Evolutionary conservation across 2,113 vertebrate genomes (phyloP).

Genomic region (Heterotilapia buettikoferi): DNA sequence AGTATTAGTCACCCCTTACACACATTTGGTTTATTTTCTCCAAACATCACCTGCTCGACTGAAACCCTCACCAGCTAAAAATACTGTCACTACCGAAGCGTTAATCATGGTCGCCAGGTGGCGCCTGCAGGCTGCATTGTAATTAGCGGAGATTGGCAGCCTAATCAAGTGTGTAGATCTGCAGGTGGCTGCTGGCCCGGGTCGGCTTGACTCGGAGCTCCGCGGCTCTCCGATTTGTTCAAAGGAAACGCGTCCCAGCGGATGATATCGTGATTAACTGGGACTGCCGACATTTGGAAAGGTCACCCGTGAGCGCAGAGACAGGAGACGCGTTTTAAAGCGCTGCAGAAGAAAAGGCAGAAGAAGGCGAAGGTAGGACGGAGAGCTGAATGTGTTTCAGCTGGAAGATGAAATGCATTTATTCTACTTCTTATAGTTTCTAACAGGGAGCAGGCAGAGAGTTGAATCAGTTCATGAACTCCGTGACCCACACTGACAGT

Average conservation of each 20-base stretch:
- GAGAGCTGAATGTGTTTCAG: not conserved
- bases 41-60: not conserved
- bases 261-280: not conserved
- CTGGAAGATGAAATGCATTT: rapidly evolving
- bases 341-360: not conserved
- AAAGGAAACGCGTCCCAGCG: not conserved
- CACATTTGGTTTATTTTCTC: not conserved
- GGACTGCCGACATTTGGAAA: not conserved
- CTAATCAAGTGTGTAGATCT: slow-evolving; percentile 18
- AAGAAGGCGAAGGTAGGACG: not conserved
- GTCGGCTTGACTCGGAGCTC: not conserved
- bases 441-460: not conserved
- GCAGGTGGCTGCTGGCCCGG: slow-evolving; percentile 19
- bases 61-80: not conserved
- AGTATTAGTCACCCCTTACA: not conserved
- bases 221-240: not conserved
- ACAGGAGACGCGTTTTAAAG: not conserved
- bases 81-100: not conserved
- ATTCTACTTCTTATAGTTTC: rapidly evolving
- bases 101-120: slow-evolving; percentile 23
- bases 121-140: slow-evolving; percentile 26
- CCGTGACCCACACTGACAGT: not conserved
- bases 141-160: slow-evolving; percentile 35
- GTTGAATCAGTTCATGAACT: slow-evolving; percentile 16
- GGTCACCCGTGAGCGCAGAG: not conserved